Conservation (phyloP, 2,797 vertebrate species). For the Xiphophorus birchmanni region DNA sequence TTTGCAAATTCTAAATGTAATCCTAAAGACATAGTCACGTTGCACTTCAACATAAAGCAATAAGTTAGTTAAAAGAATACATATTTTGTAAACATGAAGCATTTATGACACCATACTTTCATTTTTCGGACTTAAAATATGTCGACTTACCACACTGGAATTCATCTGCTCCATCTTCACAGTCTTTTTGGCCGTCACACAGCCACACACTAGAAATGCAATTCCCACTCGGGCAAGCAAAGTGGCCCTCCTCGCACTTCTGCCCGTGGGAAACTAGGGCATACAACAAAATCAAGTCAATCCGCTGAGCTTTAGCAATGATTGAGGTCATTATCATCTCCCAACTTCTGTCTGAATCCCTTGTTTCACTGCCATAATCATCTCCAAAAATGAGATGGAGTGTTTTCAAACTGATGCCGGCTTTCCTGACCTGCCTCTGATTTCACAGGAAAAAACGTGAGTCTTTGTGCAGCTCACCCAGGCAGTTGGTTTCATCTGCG, state of each 20-base stretch:
- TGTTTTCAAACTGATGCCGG: constrained; percentile 50
- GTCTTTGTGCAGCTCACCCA: constrained; percentile 72
- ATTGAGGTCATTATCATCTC: constrained; percentile 55
- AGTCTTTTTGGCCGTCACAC: constrained; percentile 98
- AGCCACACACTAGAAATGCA: constrained; percentile 98
- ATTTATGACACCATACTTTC: neutral
- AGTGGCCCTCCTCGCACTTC: constrained; percentile 97
- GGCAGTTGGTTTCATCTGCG: constrained; percentile 93
- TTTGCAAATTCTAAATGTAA: neutral
- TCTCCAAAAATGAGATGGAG: constrained; percentile 50
- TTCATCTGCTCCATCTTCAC: constrained; percentile 96
- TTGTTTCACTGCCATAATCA: constrained; percentile 48
- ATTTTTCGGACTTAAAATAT: constrained; percentile 10
- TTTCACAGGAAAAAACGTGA: constrained; percentile 13
- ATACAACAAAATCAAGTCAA: constrained; percentile 65
- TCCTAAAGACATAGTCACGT: neutral
- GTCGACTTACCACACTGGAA: constrained; percentile 90
- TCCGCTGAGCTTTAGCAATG: constrained; percentile 13
- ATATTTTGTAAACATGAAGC: neutral
- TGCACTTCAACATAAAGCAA: neutral
- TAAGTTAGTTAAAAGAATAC: neutral
- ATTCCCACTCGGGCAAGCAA: constrained; percentile 96
- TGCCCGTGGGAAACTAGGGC: constrained; percentile 89
- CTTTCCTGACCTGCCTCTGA: constrained; percentile 39
- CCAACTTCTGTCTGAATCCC: constrained; percentile 52